Base-by-base conservation (phyloP, 2,888 invertebrate species). In the Amphipoea oculea region DNA sequence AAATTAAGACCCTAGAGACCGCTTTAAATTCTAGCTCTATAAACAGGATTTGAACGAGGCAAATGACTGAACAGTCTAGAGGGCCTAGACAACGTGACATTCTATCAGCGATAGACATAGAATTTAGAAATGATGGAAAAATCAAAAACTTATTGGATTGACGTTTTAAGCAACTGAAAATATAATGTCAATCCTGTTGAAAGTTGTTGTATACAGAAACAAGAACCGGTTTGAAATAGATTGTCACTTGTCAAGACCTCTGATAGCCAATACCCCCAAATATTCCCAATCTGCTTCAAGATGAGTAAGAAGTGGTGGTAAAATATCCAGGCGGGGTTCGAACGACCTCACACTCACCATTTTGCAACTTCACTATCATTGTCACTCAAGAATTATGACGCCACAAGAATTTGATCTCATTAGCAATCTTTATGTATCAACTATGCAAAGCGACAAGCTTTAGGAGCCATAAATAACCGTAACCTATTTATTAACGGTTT, bases 401-500 rank as follows among this genome's bases (percentile, higher is more conserved):
- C 45, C 17, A 29, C 45, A 76, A 54, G 78, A 79, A 82, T 84
- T 80, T 45, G 74, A 62, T 84, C 74, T 80, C 60, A 82, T 80
- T 84, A 62, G n/a, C 66, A 84, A 79, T 79, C 48, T 82, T 79
- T 79, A 84, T 80, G 45, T 73, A 45, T 40, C 20, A 60, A 60
- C 40, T 84, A 82, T 80, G 82, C 68, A 84, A 84, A 80, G 57
- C 45, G 40, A 68, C 57, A 71, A 65, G 60, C 62, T 66, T 62
- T 54, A 66, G 36, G 36, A 73, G 42, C 0, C 72, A 73, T 85
- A 82, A 84, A 78, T 60, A 85, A 85, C 69, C 4, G 45, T 73
- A 78, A 82, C 85, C 84, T 78, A 85, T 84, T 78, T 85, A 85
- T 85, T 85, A 73, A 76, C 57, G 45, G 62, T 42, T 60, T 65